A percentile compares a stretch with the other conserved stretches of the same genome.
Conservation (phyloP, 2,113 vertebrate genomes). For the Vicugna pacos region DNA sequence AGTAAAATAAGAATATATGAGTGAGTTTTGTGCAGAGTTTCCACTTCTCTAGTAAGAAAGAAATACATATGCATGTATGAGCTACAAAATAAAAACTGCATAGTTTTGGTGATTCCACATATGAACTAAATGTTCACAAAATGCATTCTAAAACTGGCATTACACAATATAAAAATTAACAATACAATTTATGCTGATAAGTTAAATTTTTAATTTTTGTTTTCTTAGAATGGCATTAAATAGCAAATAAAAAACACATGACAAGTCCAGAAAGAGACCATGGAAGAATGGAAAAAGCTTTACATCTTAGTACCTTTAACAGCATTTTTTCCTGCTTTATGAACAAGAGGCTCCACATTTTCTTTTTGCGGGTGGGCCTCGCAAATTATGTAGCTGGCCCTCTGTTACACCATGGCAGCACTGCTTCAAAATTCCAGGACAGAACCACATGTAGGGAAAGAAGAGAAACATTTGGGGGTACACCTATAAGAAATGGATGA, state of each 20-base stretch:
- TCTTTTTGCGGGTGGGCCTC: background rate
- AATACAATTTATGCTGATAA: background rate
- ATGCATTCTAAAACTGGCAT: background rate
- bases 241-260: background rate
- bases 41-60: background rate
- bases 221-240: slow-evolving; percentile 29
- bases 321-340: background rate
- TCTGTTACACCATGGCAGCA: background rate
- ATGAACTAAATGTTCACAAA: background rate
- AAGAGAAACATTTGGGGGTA: background rate
- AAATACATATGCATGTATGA: background rate
- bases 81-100: background rate
- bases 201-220: background rate
- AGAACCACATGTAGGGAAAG: background rate
- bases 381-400: background rate
- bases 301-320: background rate
- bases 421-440: background rate
- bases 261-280: background rate
- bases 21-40: slow-evolving; percentile 1
- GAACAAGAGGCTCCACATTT: background rate
- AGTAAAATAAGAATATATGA: background rate
- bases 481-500: background rate
- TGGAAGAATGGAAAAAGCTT: background rate
- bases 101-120: background rate
- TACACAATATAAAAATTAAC: background rate